Base-by-base conservation (phyloP, 2,797 vertebrate genomes). In the Darevskia mixta region DNA sequence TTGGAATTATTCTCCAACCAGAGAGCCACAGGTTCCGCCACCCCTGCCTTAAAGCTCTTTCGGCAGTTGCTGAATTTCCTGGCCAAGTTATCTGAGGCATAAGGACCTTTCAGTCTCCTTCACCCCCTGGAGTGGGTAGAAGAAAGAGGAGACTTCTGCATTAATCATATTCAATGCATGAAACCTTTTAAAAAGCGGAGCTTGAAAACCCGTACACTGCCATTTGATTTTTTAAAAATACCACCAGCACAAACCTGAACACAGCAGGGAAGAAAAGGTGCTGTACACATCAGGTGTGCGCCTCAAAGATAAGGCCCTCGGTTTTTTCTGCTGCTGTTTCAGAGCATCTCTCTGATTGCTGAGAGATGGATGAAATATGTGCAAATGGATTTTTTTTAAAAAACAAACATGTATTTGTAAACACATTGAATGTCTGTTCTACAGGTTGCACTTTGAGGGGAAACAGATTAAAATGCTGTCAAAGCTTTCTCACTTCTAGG, bases 251-350 rank as follows among this genome's bases (percentile, higher is more conserved):
- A 64, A n/a, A 29, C n/a, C n/a, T 76, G 69, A 67, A 89, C 69
- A 88, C 79, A 79, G 77, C 66, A 55, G 0, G 84, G 67, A 38
- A 4, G 58, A 88, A 64, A 75, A 87, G 72, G 27, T 15, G 67
- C 79, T 0, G 32, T 64, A 90, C 13, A 61, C 4, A 11, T 58
- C 49, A 87, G 88, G 86, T 7, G 0, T 8, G 2, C 0, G 1
- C 58, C 89, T 89, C 45, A 58, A 92, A 90, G 72, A 80, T 73
- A 90, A 90, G 61, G 18, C 45, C 49, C 49, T 90, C 43, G 15
- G 18, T 58, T 73, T 49, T 82, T 25, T 72, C 80, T 89, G 77
- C 58, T 91, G 85, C 82, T 87, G 32, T 78, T 94, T 87, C 69
- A 27, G 20, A 45, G 83, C 78, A 25, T 66, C 91, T 73, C 79